Percentiles rank a stretch among this genome's conserved stretches.
These are phyloP conservation scores for Cottus gobio DNA, from an alignment of 2,113 vertebrate species.

Conservation along the genomic window DNA sequence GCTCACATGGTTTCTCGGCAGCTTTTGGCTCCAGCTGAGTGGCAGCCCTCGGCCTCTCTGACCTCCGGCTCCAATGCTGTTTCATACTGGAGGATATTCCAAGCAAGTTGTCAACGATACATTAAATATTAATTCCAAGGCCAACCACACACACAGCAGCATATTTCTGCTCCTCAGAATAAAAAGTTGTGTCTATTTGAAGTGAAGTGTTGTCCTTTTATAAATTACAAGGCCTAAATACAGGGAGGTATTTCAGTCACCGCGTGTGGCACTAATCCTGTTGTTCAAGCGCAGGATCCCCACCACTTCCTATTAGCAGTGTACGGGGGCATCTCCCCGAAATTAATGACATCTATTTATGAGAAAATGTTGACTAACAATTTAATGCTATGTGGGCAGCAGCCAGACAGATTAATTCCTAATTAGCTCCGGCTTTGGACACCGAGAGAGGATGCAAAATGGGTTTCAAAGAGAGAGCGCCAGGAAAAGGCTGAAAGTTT, in stretches of 20 bases:
- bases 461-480: constrained; percentile 18
- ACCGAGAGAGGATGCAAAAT: constrained; percentile 77
- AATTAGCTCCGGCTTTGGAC: constrained; percentile 76
- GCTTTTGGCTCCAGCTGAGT: constrained; percentile 43
- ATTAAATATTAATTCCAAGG: constrained; percentile 54
- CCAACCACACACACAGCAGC: neutral
- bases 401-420: constrained; percentile 84
- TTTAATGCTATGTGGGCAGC: constrained; percentile 86
- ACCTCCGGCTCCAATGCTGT: constrained; percentile 29
- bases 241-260: constrained; percentile 29
- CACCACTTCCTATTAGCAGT: constrained; percentile 86
- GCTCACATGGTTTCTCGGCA: constrained; percentile 6
- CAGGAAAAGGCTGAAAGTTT: neutral
- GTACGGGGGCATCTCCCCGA: constrained; percentile 83
- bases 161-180: constrained; percentile 10
- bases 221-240: constrained; percentile 22
- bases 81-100: constrained; percentile 36
- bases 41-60: constrained; percentile 25
- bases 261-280: constrained; percentile 52
- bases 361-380: constrained; percentile 88
- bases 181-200: constrained; percentile 1
- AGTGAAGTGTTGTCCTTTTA: constrained; percentile 34
- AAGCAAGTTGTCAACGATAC: constrained; percentile 41
- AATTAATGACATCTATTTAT: constrained; percentile 86
- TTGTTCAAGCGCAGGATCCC: constrained; percentile 81